phyloP scores from a whole-genome alignment of 2,888 invertebrate species.

The Tyria jacobaeae region DNA sequence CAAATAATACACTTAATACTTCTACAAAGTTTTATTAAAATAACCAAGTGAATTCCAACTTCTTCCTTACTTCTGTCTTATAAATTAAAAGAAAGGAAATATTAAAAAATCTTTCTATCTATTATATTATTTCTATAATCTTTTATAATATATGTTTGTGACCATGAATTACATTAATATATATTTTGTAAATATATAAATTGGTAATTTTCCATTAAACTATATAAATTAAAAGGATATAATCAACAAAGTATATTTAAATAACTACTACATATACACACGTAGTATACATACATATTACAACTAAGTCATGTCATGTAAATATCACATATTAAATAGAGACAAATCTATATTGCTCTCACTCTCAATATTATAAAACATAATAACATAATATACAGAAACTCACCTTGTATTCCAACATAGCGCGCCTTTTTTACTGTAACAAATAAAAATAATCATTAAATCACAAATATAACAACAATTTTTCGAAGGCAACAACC shows the following conservation, averaged over 20 bases:
- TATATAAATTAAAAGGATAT: too few relatives aligned
- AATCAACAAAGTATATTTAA: neutral
- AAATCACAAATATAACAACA: slow-evolving; percentile 22
- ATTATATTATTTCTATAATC: too few relatives aligned
- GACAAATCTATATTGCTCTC: neutral
- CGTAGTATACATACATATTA: neutral
- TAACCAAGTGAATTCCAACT: too few relatives aligned
- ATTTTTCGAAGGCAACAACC: slow-evolving; percentile 19
- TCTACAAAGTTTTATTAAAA: neutral
- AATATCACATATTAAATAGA: neutral
- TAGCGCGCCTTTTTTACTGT: slow-evolving; percentile 96
- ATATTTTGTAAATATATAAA: too few relatives aligned
- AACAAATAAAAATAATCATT: slow-evolving; percentile 81
- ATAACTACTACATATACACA: neutral
- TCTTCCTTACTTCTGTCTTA: too few relatives aligned
- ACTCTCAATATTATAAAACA: neutral
- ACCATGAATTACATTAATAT: too few relatives aligned
- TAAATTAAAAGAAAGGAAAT: too few relatives aligned
- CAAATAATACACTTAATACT: neutral
- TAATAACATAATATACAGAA: slow-evolving; percentile 20
- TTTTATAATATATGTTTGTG: too few relatives aligned
- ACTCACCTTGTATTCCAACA: slow-evolving; percentile 93
- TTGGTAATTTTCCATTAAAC: too few relatives aligned
- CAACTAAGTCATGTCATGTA: neutral
- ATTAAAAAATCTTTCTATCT: too few relatives aligned